phyloP scores from a whole-genome alignment of 2,113 vertebrate genomes.

The Saccopteryx bilineata region DNA sequence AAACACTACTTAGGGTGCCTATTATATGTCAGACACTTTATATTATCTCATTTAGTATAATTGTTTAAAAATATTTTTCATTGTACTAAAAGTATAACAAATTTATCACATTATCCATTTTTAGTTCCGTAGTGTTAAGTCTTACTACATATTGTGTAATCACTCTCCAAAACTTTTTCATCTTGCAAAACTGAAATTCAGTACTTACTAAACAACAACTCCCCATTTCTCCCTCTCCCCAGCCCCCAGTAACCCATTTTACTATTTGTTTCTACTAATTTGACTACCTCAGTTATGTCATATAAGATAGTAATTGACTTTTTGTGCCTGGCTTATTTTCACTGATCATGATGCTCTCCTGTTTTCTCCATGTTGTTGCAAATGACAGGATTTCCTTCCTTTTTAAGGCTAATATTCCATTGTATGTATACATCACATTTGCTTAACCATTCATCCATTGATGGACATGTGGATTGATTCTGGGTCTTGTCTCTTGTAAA shows the following conservation, averaged over 20 bases:
- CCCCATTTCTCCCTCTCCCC: not conserved
- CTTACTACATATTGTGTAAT: not conserved
- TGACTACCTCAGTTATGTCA: not conserved
- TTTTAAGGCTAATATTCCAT: not conserved
- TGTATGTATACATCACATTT: not conserved
- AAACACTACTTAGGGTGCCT: not conserved
- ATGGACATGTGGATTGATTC: not conserved
- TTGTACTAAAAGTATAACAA: not conserved
- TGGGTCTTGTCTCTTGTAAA: not conserved
- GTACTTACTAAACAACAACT: not conserved
- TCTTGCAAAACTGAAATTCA: not conserved
- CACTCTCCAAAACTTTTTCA: not conserved
- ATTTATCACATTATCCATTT: not conserved
- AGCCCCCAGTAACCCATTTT: not conserved
- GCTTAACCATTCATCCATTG: not conserved
- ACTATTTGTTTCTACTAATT: not conserved
- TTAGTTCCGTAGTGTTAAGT: not conserved
- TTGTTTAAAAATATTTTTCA: not conserved
- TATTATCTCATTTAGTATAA: not conserved
- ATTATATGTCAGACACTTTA: not conserved
- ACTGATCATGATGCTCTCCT: not conserved
- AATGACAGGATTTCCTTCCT: not conserved
- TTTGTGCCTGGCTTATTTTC: not conserved
- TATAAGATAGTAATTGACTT: not conserved
- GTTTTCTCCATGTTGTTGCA: not conserved